Conservation (phyloP, 2,888 invertebrate genomes). For the Drosophila formosana region DNA sequence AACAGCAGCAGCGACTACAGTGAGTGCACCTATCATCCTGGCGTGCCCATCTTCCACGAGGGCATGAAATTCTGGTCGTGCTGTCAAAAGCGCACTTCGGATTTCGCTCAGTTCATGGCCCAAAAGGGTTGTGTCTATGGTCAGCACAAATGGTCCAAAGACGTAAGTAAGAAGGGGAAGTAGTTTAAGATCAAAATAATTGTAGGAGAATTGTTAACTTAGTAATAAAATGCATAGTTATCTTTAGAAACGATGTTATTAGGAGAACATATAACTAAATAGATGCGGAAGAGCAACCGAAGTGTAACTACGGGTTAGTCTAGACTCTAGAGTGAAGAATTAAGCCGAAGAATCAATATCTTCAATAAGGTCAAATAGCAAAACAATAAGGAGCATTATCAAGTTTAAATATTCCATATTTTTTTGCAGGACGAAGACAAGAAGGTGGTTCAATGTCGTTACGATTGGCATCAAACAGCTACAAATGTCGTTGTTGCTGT, state of each 20-base stretch:
- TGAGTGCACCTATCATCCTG: constrained; percentile 93
- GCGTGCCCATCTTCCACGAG: constrained; percentile 97
- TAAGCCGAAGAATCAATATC: no score
- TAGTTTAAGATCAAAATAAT: no score
- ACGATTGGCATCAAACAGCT: constrained; percentile 98
- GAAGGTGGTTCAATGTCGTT: constrained; percentile 90
- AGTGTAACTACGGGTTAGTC: no score
- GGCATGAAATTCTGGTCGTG: constrained; percentile 99
- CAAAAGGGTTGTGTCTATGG: constrained; percentile 96
- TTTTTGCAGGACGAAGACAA: constrained; percentile 86
- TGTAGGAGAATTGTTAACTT: no score
- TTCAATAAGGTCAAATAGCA: background rate
- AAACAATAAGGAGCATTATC: background rate
- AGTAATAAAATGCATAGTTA: no score
- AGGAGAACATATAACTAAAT: no score
- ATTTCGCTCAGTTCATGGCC: constrained; percentile 95
- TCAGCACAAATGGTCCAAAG: constrained; percentile 93
- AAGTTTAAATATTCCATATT: constrained; percentile 35
- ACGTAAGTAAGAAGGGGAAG: constrained; percentile 75
- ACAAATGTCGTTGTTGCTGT: constrained; percentile 93
- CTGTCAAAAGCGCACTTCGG: constrained; percentile 95
- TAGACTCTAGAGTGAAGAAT: no score
- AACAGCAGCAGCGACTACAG: constrained; percentile 89
- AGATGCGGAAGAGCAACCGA: no score
- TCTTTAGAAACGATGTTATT: no score